These are phyloP conservation scores for Sciurus carolinensis DNA, from an alignment of 2,797 vertebrate species.

Conservation along the genomic window DNA sequence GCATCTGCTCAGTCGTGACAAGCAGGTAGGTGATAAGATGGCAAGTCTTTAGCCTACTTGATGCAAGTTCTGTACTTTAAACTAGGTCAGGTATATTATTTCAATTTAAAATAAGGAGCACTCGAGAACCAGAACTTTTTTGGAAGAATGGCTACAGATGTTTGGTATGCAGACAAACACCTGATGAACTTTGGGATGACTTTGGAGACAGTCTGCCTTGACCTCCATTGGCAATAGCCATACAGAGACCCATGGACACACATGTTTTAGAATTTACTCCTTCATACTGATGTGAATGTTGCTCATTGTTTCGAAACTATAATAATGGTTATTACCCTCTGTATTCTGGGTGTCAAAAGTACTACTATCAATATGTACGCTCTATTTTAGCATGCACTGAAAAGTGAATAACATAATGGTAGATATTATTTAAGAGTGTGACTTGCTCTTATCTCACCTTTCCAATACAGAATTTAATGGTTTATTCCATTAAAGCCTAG, in stretches of 20 bases:
- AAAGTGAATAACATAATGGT: background rate
- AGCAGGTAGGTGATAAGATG: background rate
- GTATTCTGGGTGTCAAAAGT: background rate
- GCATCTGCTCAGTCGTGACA: background rate
- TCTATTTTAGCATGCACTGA: slow-evolving; percentile 24
- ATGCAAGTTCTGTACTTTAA: slow-evolving; percentile 53
- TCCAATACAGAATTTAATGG: background rate
- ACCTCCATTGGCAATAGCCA: background rate
- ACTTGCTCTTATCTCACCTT: background rate
- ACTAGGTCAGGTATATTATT: slow-evolving; percentile 70
- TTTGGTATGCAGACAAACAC: background rate
- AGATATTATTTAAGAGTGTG: background rate
- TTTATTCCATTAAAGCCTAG: background rate
- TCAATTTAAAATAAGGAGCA: slow-evolving; percentile 58
- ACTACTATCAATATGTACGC: background rate
- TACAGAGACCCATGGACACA: accelerated
- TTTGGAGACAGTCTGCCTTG: background rate
- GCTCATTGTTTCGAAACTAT: background rate
- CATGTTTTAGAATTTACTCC: background rate
- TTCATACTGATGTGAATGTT: background rate
- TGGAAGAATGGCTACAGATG: background rate
- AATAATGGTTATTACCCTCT: background rate
- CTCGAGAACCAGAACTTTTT: slow-evolving; percentile 48
- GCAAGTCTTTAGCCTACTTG: background rate
- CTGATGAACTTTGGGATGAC: background rate